Evolutionary conservation across 2,113 vertebrate species (phyloP).

Genomic region (Entosphenus tridentatus): DNA sequence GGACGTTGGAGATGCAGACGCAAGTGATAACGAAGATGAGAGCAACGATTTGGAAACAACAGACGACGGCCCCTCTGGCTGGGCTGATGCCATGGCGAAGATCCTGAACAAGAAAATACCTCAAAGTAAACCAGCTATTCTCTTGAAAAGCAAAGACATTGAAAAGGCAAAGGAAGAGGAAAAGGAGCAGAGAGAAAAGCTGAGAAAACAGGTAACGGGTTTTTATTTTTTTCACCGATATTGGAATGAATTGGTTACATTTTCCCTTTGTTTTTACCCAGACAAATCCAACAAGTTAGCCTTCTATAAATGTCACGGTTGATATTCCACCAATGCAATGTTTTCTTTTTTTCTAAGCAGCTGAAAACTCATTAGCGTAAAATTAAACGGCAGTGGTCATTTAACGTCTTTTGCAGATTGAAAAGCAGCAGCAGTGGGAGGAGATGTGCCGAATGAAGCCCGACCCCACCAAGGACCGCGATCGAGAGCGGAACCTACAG

Average conservation of each 20-base stretch:
- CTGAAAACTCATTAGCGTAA: background rate
- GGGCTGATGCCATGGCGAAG: conserved; percentile 90
- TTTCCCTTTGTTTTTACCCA: background rate
- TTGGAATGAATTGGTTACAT: background rate
- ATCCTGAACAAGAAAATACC: conserved; percentile 46
- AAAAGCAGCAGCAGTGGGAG: conserved; percentile 63
- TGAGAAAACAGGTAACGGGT: conserved; percentile 32
- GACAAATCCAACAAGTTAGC: background rate
- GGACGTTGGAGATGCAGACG: conserved; percentile 8
- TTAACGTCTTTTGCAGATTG: conserved; percentile 24
- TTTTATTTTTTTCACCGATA: background rate
- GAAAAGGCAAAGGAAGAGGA: conserved; percentile 37
- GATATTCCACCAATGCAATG: background rate
- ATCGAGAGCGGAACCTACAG: conserved; percentile 48
- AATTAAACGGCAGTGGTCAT: background rate
- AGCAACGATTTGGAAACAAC: conserved; percentile 8
- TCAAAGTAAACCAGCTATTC: conserved; percentile 30
- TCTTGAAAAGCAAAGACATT: conserved; percentile 46
- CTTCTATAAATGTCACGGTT: background rate
- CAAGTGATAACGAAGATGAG: background rate
- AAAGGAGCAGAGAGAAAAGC: conserved; percentile 33
- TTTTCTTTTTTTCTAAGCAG: background rate
- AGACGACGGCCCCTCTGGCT: conserved; percentile 27
- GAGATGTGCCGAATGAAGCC: conserved; percentile 72
- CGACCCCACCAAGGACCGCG: conserved; percentile 46